Conservation (phyloP, 1,140 invertebrate genomes). For the Orchestia grillus region DNA sequence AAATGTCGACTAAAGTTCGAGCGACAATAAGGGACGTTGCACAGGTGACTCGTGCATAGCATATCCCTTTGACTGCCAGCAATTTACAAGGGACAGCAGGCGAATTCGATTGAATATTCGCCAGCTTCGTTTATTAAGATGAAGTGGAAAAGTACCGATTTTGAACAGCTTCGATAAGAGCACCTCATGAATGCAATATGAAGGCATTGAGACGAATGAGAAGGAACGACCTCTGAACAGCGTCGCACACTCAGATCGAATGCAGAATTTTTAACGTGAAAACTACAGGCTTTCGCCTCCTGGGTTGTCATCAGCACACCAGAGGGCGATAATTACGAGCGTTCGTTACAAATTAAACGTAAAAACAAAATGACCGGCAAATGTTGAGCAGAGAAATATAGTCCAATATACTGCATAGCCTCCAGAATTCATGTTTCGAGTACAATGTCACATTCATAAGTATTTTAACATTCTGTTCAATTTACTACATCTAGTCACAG, state of each 20-base stretch:
- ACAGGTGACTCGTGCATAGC: neutral
- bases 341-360: neutral
- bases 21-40: neutral
- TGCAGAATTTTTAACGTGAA: neutral
- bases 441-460: neutral
- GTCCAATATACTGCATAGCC: neutral
- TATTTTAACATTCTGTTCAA: neutral
- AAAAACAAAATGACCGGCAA: neutral
- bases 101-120: neutral
- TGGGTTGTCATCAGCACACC: neutral
- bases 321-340: neutral
- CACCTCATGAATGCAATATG: neutral
- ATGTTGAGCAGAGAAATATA: neutral
- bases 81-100: neutral
- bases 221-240: neutral
- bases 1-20: slow-evolving; percentile 18
- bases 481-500: neutral
- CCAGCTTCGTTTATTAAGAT: neutral
- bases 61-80: neutral
- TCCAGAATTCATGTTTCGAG: neutral
- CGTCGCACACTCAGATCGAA: neutral
- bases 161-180: neutral
- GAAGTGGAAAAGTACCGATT: neutral
- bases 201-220: neutral
- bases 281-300: neutral